Conservation (phyloP, 37 sponge, comb jelly and placozoan species). For the Ianthella basta region DNA sequence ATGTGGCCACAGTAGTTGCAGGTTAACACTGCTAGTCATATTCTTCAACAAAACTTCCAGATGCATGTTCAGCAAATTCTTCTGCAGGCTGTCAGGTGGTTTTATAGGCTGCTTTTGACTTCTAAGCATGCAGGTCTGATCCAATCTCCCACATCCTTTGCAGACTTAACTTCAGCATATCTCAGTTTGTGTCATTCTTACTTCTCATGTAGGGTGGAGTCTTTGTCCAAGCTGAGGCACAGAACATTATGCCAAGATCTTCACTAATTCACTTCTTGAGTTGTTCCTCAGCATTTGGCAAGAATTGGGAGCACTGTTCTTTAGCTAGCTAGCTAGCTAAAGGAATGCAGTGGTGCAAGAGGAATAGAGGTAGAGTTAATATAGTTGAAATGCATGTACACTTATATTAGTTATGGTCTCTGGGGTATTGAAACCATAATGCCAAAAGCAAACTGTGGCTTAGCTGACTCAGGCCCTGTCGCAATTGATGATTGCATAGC, state of each 20-base stretch:
- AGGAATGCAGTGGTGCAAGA: too few species aligned
- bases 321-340: too few species aligned
- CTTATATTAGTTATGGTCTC: too few species aligned
- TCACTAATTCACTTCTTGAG: background rate
- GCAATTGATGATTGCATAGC: too few species aligned
- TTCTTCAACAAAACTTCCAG: background rate
- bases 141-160: conserved; percentile 57
- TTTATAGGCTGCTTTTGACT: conserved; percentile 39
- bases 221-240: background rate
- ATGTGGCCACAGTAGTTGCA: too few species aligned
- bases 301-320: too few species aligned
- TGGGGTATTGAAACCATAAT: too few species aligned
- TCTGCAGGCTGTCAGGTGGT: conserved; percentile 39
- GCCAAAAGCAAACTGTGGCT: too few species aligned
- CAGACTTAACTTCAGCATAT: conserved; percentile 38
- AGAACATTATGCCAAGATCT: background rate
- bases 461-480: too few species aligned
- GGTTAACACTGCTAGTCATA: background rate
- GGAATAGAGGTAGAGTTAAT: too few species aligned
- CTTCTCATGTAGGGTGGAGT: background rate
- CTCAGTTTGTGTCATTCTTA: conserved; percentile 22
- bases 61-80: background rate
- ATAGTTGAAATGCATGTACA: too few species aligned
- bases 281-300: conserved; percentile 7
- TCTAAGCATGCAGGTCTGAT: conserved; percentile 30